Evolutionary conservation across 2,113 vertebrate species (phyloP).

Genomic region (Neotragus pygmaeus): DNA sequence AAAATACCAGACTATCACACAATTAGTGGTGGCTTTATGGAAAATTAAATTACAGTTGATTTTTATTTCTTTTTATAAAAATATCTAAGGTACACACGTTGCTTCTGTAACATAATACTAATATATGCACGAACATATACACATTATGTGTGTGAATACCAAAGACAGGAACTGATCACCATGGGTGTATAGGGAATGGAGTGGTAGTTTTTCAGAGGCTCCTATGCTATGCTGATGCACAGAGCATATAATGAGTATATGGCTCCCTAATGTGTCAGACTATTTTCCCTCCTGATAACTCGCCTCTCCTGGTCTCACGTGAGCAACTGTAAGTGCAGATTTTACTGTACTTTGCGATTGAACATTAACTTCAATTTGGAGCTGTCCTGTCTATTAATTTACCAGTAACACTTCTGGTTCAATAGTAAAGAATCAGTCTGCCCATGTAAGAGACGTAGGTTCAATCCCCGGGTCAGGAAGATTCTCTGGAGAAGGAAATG

Average conservation of each 20-base stretch:
- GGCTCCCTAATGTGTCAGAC: neutral
- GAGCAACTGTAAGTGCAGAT: neutral
- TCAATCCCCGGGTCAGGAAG: neutral
- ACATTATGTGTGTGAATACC: neutral
- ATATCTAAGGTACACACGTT: neutral
- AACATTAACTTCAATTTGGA: neutral
- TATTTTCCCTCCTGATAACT: neutral
- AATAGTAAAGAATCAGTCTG: neutral
- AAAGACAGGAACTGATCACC: neutral
- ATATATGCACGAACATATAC: neutral
- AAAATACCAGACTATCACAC: neutral
- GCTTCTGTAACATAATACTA: neutral
- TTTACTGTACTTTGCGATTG: neutral
- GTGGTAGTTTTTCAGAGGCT: neutral
- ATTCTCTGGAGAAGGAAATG: neutral
- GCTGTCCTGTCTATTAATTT: neutral
- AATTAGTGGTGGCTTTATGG: neutral
- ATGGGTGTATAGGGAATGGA: neutral
- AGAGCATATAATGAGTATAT: neutral
- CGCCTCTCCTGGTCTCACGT: neutral
- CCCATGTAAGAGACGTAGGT: neutral
- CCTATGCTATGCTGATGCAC: too few species aligned
- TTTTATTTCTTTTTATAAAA: conserved; percentile 21
- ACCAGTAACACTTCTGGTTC: neutral
- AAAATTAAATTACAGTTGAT: neutral